These are phyloP conservation scores for Camponotus floridanus DNA, from an alignment of 1,140 invertebrate species.

Conservation along the genomic window DNA sequence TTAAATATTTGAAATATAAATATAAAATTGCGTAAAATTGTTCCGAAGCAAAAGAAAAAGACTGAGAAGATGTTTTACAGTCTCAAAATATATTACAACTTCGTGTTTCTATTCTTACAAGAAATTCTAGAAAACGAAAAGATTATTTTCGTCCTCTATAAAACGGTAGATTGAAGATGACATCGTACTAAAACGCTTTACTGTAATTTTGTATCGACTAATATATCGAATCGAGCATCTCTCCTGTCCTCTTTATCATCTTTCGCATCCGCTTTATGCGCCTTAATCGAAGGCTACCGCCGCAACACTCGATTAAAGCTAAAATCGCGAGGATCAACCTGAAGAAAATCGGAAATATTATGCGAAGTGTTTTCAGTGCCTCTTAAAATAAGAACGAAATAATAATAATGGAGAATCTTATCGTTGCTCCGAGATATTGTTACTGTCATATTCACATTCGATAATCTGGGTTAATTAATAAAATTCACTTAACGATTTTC, in stretches of 20 bases:
- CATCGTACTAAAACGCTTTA: not conserved
- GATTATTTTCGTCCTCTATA: no score
- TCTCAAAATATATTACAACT: no score
- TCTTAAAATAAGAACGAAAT: conserved; percentile 33
- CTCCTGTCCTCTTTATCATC: not conserved
- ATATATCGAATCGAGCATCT: conserved; percentile 13
- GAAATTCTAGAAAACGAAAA: no score
- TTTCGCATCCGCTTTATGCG: not conserved
- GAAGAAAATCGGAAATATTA: conserved; percentile 16
- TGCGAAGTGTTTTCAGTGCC: conserved; percentile 15
- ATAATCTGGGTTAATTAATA: conserved; percentile 52
- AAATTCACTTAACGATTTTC: conserved; percentile 42
- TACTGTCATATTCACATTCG: not conserved
- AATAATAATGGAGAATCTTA: conserved; percentile 46
- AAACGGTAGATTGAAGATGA: no score
- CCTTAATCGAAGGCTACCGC: conserved; percentile 33
- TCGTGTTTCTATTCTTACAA: no score
- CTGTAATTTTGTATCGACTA: conserved; percentile 38
- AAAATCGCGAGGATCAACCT: not conserved
- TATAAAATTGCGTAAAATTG: no score
- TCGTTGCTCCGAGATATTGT: not conserved
- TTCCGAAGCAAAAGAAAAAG: no score
- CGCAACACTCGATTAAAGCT: conserved; percentile 37
- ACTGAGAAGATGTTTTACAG: no score
- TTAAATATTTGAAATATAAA: no score